Evolutionary conservation across 2,888 invertebrate species (phyloP), one percentile per base, ranked within the genome.

Genomic region (Acrobasis consociella): DNA sequence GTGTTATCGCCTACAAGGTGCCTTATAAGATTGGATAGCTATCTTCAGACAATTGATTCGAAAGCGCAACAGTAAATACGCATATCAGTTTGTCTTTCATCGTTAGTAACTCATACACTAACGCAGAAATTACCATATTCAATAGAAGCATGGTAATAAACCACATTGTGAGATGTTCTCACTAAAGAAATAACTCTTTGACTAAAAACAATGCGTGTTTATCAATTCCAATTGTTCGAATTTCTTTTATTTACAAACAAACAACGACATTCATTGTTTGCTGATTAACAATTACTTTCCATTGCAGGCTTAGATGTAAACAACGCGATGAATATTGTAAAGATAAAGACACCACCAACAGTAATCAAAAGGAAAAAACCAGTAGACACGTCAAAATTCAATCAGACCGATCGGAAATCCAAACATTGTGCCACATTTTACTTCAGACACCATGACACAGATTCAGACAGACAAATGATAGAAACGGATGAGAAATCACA

Each of bases 401-500:
- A 94, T 79, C 94, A 96, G 73, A 95, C 96, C 10, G 95, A 96
- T 83, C 93, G 96, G 71, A 96, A 95, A 84, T 96, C 96, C 16
- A 96, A 96, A 83, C 97, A 97, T 83, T 94, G 95, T 82, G 97
- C 95, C 71, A 97, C 95, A 67, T 97, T 96, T 86, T 97, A 97
- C 88, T 97, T 97, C 86, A 96, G 94, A 83, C 97, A 97, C 85
- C 94, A 95, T 85, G 97, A 97, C 82, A 97, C 97, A 13, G 97
- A 97, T 83, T 96, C 96, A 11, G 97, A 97, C 82, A 93, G 94
- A 80, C 95, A 96, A 76, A 91, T 94, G 81, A 83, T 91, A 67
- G 85, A 93, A 78, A 89, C 93, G 60, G 85, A 89, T 55, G 89
- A 90, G 62, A 89, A 90, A 64, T 89, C 88, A 10, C 89, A 89